These are phyloP conservation scores for Papilio polyxenes DNA, from an alignment of 1,140 invertebrate species.

Conservation along the genomic window DNA sequence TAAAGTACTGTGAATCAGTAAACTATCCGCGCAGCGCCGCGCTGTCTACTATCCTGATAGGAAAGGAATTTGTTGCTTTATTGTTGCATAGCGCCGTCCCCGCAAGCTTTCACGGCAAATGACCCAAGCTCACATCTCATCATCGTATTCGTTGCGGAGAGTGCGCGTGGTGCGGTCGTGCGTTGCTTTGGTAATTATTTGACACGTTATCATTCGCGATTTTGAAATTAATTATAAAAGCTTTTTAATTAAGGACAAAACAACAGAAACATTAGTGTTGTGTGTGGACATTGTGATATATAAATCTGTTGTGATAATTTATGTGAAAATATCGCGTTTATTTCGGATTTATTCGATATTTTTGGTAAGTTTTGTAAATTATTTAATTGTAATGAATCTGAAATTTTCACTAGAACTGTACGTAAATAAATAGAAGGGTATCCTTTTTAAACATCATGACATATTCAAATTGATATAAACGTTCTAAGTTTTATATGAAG, in stretches of 20 bases:
- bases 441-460: too few species aligned
- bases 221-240: background rate
- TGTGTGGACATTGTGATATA: background rate
- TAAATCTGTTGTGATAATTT: background rate
- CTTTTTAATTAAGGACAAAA: background rate
- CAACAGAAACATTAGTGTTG: background rate
- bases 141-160: background rate
- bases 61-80: background rate
- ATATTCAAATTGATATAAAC: too few species aligned
- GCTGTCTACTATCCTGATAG: background rate
- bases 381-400: too few species aligned
- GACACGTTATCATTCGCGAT: background rate
- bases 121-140: slow-evolving; percentile 6
- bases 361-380: background rate
- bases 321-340: background rate
- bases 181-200: background rate
- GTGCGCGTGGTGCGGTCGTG: background rate
- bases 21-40: background rate
- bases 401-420: too few species aligned
- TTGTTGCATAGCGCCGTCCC: background rate
- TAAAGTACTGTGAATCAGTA: too few species aligned
- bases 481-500: too few species aligned
- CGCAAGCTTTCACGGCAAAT: background rate
- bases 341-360: background rate
- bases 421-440: too few species aligned